Conservation (phyloP, 2,113 vertebrate species). For the Telmatochromis sp. region DNA sequence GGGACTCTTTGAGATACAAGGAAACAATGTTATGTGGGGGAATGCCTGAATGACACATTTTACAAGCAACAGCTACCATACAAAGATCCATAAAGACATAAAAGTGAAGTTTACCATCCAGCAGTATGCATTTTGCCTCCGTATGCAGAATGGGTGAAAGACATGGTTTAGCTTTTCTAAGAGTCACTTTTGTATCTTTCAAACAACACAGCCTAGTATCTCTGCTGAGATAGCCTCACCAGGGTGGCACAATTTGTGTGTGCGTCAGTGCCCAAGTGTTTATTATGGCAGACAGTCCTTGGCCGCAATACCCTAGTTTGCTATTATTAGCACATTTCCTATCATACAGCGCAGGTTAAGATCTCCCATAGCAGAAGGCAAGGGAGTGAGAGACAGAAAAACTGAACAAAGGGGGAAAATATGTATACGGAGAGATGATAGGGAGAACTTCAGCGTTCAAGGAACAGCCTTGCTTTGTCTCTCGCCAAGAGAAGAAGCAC, state of each 20-base stretch:
- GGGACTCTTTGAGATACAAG: not conserved
- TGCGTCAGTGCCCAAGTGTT: not conserved
- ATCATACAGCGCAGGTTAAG: not conserved
- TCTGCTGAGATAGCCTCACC: constrained; percentile 11
- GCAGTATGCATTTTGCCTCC: not conserved
- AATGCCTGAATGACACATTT: not conserved
- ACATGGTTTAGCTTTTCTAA: not conserved
- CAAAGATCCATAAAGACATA: constrained; percentile 24
- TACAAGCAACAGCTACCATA: not conserved
- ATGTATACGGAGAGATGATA: not conserved
- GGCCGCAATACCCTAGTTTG: not conserved
- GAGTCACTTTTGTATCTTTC: not conserved
- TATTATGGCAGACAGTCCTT: constrained; percentile 5
- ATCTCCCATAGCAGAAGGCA: not conserved
- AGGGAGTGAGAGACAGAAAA: not conserved
- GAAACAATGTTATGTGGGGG: not conserved
- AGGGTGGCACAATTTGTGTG: not conserved
- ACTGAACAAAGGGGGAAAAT: not conserved
- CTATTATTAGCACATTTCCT: constrained; percentile 55
- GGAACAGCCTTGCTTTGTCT: not conserved
- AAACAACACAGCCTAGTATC: not conserved
- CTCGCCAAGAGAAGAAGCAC: not conserved
- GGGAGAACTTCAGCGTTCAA: not conserved
- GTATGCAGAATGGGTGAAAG: not conserved
- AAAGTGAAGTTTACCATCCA: not conserved